Evolutionary conservation across 2,113 vertebrate genomes (phyloP).

Genomic region (Martes martes): DNA sequence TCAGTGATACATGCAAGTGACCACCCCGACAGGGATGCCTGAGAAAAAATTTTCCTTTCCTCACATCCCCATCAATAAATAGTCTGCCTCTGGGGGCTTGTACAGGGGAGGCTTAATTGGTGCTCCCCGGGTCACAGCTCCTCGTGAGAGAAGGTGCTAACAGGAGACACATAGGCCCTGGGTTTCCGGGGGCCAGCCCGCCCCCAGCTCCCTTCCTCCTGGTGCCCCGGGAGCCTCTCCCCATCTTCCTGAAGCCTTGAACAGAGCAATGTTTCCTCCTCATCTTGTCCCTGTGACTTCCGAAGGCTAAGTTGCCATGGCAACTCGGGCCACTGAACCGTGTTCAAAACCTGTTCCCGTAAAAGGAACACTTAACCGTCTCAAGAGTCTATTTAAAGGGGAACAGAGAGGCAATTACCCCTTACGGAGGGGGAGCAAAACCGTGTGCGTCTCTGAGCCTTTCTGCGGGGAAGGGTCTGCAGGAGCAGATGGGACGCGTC

Average conservation of each 20-base stretch:
- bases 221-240: not conserved
- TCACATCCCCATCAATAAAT: fast-evolving
- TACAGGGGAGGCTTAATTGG: not conserved
- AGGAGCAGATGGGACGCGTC: not conserved
- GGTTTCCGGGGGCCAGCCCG: not conserved
- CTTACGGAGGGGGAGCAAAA: not conserved
- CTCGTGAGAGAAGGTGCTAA: not conserved
- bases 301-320: constrained; percentile 59
- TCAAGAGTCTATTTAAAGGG: constrained; percentile 47
- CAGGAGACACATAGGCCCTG: not conserved
- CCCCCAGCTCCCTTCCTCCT: not conserved
- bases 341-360: constrained; percentile 45
- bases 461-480: not conserved
- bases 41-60: not conserved
- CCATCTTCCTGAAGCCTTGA: not conserved
- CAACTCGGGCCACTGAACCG: constrained; percentile 34
- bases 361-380: constrained; percentile 49
- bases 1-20: not conserved
- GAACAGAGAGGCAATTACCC: not conserved
- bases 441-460: not conserved
- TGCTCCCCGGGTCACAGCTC: not conserved
- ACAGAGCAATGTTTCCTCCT: not conserved
- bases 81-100: not conserved
- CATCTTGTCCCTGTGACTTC: constrained; percentile 49
- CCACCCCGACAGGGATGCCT: no score